Evolutionary conservation across 2,113 vertebrate genomes (phyloP).

Genomic region (Lampris incognitus): DNA sequence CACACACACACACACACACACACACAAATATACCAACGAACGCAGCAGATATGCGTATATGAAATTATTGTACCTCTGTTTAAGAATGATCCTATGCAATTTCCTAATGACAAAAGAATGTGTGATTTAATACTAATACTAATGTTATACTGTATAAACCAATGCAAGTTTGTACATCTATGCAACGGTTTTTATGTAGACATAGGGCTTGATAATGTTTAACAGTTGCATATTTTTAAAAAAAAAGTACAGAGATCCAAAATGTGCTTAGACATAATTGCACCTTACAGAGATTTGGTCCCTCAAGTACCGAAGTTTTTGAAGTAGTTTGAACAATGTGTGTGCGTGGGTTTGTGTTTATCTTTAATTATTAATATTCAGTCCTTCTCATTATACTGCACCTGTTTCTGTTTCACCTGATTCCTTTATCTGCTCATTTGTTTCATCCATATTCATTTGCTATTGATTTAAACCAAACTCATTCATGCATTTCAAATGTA

Average conservation of each 20-base stretch:
- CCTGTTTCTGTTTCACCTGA: slow-evolving; percentile 1
- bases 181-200: slow-evolving; percentile 26
- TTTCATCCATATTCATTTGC: background rate
- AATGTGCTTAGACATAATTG: background rate
- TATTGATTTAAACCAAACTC: background rate
- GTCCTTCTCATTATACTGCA: background rate
- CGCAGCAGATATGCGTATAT: background rate
- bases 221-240: background rate
- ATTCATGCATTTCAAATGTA: slow-evolving; percentile 6
- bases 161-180: slow-evolving; percentile 7
- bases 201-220: background rate
- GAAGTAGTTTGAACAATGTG: background rate
- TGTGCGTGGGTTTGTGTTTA: background rate
- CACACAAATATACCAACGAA: slow-evolving; percentile 5
- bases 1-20: slow-evolving; percentile 13
- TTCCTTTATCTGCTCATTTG: background rate
- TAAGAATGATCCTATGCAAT: slow-evolving; percentile 32
- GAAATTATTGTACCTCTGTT: background rate
- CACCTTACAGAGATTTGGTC: background rate
- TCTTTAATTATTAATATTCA: background rate
- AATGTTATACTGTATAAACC: background rate
- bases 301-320: background rate
- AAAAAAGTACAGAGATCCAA: background rate
- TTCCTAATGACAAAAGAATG: background rate
- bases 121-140: background rate